Percentiles rank a stretch among this genome's conserved stretches.
Conservation (phyloP, 2,113 vertebrate genomes). For the Podilymbus podiceps region DNA sequence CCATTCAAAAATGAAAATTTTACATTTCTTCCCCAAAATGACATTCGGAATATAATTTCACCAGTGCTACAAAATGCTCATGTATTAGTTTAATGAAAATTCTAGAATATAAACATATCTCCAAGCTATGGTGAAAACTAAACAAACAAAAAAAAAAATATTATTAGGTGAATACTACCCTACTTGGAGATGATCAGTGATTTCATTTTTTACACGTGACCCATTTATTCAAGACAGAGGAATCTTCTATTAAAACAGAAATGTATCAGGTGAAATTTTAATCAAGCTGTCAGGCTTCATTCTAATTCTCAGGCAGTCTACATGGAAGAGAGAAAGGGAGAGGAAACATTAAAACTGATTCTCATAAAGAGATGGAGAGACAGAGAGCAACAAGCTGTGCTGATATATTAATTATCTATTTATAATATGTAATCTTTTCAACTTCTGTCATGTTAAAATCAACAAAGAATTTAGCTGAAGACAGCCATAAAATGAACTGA, state of each 20-base stretch:
- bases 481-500: slow-evolving; percentile 25
- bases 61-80: background rate
- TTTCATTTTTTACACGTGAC: background rate
- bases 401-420: slow-evolving; percentile 48
- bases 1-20: background rate
- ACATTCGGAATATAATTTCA: background rate
- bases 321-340: slow-evolving; percentile 6
- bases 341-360: slow-evolving; percentile 48
- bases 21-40: background rate
- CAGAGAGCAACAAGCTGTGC: slow-evolving; percentile 40
- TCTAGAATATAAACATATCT: background rate
- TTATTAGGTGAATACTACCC: background rate
- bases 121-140: background rate
- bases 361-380: slow-evolving; percentile 16
- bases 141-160: background rate
- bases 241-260: slow-evolving; percentile 24
- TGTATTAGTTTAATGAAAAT: background rate
- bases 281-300: slow-evolving; percentile 52
- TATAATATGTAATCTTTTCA: slow-evolving; percentile 52
- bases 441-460: slow-evolving; percentile 55
- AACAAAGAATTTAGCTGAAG: slow-evolving; percentile 55
- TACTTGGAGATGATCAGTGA: background rate
- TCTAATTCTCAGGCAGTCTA: slow-evolving; percentile 34
- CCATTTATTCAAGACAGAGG: background rate
- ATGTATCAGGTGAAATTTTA: slow-evolving; percentile 45